Base-by-base conservation (phyloP, 2,113 vertebrate genomes). In the Falco punctatus region DNA sequence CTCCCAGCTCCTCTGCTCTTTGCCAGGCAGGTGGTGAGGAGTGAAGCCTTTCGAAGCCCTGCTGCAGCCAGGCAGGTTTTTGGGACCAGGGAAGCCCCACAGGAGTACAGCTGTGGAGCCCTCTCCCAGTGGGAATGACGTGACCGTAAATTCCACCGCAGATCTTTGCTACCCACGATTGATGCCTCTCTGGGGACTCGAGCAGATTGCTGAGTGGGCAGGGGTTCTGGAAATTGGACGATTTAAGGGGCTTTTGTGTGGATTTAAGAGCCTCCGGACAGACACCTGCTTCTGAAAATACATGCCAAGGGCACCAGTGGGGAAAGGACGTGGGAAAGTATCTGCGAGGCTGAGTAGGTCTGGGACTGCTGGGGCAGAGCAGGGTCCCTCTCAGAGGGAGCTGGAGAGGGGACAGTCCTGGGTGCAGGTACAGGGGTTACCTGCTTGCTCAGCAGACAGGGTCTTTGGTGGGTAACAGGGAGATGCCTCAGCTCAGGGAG, bases 91-190 rank as follows among this genome's bases (percentile, higher is more conserved):
- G 73, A n/a, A 89, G 61, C 65, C 59, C 70, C 6, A 1, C 0
- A 9, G 84, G 89, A 96, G 51, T 78, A 74, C 88, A 97, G 86
- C 91, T 94, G 79, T 58, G 75, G 78, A 75, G 79, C 33, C 33
- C n/a, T 70, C 35, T 81, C 84, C 88, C 0, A 5, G 48, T 92
- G 94, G 88, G 95, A 96, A 90, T 0, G 1, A 20, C 0, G 5
- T 82, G 92, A 94, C 90, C 92, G 71, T 2, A 7, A 48, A 86
- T 93, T 93, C 51, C 3, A 23, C 67, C 1, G 2, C 1, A 2
- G 28, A 62, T 67, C 40, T 70, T 88, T 0, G 0, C 82, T 78
- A 7, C 21, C 23, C 58, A 16, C 1, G 2, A 69, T 0, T 69
- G 69, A 89, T 94, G 80, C 19, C 57, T 72, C 78, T 62, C 57